Conservation (phyloP, 2,888 invertebrate genomes). For the Troides oblongomaculatus region DNA sequence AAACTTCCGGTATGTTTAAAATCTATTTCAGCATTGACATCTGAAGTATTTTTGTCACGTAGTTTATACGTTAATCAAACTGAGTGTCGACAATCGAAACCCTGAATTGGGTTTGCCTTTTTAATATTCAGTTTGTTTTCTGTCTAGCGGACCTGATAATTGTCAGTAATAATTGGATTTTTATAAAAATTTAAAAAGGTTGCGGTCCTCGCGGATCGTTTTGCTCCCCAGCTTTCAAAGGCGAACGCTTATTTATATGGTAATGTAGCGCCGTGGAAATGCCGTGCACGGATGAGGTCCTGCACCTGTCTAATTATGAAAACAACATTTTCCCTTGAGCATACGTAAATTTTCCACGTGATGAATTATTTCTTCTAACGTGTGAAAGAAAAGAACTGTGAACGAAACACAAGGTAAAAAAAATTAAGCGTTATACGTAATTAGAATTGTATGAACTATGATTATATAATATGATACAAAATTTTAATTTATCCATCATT, state of each 20-base stretch:
- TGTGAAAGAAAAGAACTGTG: background rate
- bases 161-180: conserved; percentile 74
- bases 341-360: conserved; percentile 59
- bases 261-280: conserved; percentile 66
- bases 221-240: conserved; percentile 52
- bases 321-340: conserved; percentile 71
- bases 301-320: conserved; percentile 76
- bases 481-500: no score
- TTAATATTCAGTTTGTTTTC: conserved; percentile 58
- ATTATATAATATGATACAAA: no score
- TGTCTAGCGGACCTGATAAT: conserved; percentile 71
- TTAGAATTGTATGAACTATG: no score
- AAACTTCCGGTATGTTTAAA: background rate
- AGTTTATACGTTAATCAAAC: conserved; percentile 36
- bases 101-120: conserved; percentile 50
- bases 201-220: conserved; percentile 53
- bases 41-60: conserved; percentile 23
- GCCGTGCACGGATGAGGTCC: conserved; percentile 70
- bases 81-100: conserved; percentile 36
- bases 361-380: background rate
- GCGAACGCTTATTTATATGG: conserved; percentile 75
- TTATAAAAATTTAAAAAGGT: conserved; percentile 69
- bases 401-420: background rate
- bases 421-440: no score
- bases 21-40: background rate